Evolutionary conservation across 2,797 vertebrate genomes (phyloP).

Genomic region (Hirundo rustica): DNA sequence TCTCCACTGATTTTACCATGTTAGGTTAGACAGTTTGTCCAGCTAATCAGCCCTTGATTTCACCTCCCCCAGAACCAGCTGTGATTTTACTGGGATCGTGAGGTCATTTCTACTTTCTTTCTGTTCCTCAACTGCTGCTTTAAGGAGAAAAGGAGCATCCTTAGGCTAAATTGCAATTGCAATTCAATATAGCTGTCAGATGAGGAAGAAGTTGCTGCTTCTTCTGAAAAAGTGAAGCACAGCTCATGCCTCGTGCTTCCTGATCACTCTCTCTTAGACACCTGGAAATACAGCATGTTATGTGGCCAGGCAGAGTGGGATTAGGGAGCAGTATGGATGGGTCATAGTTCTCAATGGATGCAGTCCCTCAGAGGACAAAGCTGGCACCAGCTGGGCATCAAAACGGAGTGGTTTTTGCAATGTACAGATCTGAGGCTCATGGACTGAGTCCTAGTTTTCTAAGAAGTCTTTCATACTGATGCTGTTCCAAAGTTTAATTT

Average conservation of each 20-base stretch:
- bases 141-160: not conserved
- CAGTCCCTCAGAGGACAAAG: not conserved
- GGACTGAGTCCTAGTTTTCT: not conserved
- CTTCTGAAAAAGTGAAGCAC: not conserved
- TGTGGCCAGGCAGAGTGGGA: not conserved
- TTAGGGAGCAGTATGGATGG: not conserved
- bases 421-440: not conserved
- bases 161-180: not conserved
- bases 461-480: conserved; percentile 1
- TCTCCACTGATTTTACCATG: not conserved
- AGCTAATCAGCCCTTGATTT: not conserved
- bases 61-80: not conserved
- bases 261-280: not conserved
- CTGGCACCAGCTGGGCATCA: not conserved
- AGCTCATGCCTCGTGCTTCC: not conserved
- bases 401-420: not conserved
- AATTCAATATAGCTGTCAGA: not conserved
- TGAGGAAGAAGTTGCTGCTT: not conserved
- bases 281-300: not conserved
- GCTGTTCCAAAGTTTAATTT: conserved; percentile 55
- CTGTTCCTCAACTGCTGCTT: not conserved
- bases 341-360: not conserved
- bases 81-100: not conserved
- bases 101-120: conserved; percentile 5
- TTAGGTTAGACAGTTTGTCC: not conserved